These are phyloP conservation scores for Pluvialis apricaria DNA, from an alignment of 2,113 vertebrate species.

Conservation along the genomic window DNA sequence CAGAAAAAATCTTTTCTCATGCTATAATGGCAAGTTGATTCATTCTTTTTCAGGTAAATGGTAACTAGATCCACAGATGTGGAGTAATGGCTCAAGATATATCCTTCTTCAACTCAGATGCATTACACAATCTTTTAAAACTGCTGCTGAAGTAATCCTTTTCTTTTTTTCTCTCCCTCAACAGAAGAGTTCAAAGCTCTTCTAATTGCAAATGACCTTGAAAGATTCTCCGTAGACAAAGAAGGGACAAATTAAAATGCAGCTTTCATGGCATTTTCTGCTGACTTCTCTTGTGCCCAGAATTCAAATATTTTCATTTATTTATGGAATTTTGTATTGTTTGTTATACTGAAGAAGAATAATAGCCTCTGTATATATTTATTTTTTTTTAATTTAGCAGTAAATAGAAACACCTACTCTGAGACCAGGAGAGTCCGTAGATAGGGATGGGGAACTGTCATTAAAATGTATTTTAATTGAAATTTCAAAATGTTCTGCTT, in stretches of 20 bases:
- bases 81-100: neutral
- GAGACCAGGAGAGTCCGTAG: neutral
- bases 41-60: neutral
- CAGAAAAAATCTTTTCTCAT: neutral
- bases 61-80: neutral
- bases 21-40: neutral
- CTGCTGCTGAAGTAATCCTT: neutral
- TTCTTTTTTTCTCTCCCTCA: neutral
- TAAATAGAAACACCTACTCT: neutral
- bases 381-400: neutral
- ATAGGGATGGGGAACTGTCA: neutral
- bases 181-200: neutral
- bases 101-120: neutral
- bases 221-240: neutral
- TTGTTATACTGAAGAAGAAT: neutral
- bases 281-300: neutral
- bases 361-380: neutral
- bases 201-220: conserved; percentile 4
- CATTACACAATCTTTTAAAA: neutral
- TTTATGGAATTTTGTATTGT: neutral
- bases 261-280: neutral
- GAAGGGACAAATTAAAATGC: neutral
- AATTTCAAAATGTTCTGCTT: neutral
- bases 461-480: neutral
- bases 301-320: neutral